phyloP scores from a whole-genome alignment of 1,140 invertebrate species.

The Apis cerana region DNA sequence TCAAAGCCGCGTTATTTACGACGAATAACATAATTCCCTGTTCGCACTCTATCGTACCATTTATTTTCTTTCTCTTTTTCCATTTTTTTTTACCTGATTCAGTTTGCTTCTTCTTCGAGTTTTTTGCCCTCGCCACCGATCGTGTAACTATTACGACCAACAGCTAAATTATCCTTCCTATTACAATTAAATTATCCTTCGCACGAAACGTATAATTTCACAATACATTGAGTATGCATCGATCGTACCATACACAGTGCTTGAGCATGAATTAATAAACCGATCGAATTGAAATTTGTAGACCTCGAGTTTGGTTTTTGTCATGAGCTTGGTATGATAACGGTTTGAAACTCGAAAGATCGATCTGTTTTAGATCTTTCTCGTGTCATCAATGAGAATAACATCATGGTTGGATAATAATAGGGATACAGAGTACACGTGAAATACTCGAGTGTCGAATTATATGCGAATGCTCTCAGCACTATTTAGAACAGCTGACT shows the following conservation, averaged over 20 bases:
- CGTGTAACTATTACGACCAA: neutral
- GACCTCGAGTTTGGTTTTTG: neutral
- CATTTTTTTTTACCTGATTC: neutral
- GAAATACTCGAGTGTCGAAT: neutral
- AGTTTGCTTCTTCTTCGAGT: neutral
- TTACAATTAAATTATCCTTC: neutral
- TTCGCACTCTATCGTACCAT: neutral
- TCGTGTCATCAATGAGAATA: constrained; percentile 18
- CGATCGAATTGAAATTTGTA: neutral
- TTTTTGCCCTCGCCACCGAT: neutral
- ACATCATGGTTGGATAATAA: neutral
- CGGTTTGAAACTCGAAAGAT: neutral
- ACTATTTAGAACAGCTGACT: neutral
- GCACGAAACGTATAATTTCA: constrained; percentile 20
- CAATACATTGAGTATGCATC: constrained; percentile 12
- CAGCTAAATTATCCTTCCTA: constrained; percentile 1
- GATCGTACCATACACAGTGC: neutral
- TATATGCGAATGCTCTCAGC: neutral
- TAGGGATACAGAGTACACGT: neutral
- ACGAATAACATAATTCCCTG: neutral
- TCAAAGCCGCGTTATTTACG: neutral
- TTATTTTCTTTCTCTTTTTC: neutral
- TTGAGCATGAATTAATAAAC: neutral
- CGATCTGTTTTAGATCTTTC: neutral
- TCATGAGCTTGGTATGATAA: too few species aligned